Conservation (phyloP, 2,888 invertebrate genomes). For the Rosalia funebris region DNA sequence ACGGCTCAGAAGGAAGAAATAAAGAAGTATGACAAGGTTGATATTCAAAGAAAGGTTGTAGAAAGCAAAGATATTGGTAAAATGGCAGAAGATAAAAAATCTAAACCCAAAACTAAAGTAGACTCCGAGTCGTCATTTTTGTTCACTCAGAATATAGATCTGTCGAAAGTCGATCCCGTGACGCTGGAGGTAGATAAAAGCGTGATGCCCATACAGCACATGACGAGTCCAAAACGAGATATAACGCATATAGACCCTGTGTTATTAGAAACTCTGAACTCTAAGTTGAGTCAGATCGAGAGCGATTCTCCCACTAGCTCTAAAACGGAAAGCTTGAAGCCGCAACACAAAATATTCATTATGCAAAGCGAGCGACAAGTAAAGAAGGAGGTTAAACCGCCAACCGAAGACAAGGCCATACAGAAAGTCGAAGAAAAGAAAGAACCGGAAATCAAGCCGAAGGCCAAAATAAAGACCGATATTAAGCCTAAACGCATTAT, state of each 20-base stretch:
- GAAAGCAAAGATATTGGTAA: conserved; percentile 61
- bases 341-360: conserved; percentile 50
- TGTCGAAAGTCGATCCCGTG: conserved; percentile 78
- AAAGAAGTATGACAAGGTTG: conserved; percentile 39
- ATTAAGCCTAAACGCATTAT: conserved; percentile 71
- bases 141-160: conserved; percentile 79
- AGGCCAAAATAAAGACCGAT: conserved; percentile 70
- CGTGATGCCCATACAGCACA: conserved; percentile 69
- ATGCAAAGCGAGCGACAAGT: conserved; percentile 49
- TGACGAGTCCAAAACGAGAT: conserved; percentile 77
- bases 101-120: conserved; percentile 50
- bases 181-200: conserved; percentile 78
- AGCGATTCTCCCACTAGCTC: conserved; percentile 81
- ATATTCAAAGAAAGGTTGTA: conserved; percentile 61
- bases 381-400: conserved; percentile 42
- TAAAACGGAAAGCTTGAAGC: conserved; percentile 74
- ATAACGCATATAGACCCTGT: conserved; percentile 78
- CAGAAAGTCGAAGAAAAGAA: conserved; percentile 52
- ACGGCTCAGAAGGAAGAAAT: conserved; percentile 70
- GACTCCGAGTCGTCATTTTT: conserved; percentile 68
- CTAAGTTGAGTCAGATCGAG: conserved; percentile 79
- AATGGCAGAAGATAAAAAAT: conserved; percentile 50
- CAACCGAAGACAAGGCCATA: conserved; percentile 37
- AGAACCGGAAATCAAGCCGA: conserved; percentile 54
- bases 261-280: conserved; percentile 73